phyloP scores from a whole-genome alignment of 92 coral and sea anemone species.

The Umimayanthus chanpuru region DNA sequence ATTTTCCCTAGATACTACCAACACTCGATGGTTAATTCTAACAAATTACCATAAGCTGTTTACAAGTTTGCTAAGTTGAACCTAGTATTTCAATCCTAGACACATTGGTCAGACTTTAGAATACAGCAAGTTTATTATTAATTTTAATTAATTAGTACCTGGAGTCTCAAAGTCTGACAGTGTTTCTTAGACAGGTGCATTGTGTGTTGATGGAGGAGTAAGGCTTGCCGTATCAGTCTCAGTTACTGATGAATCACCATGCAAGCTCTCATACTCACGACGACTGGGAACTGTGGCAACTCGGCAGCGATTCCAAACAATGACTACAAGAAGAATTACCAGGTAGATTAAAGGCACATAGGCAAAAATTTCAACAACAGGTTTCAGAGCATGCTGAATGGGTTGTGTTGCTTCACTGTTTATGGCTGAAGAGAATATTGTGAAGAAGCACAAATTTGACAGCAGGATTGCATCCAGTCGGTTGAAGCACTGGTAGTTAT shows the following conservation, averaged over 20 bases:
- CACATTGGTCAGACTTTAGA: too few species aligned
- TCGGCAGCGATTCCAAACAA: slow-evolving; percentile 5
- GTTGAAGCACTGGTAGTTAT: slow-evolving; percentile 74
- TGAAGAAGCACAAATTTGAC: slow-evolving; percentile 73
- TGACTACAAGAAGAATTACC: slow-evolving; percentile 42
- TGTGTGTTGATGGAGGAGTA: neutral
- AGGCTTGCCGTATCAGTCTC: slow-evolving; percentile 4
- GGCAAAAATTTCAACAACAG: slow-evolving; percentile 63
- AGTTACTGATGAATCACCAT: slow-evolving; percentile 4
- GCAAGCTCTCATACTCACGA: slow-evolving; percentile 12
- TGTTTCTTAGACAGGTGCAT: slow-evolving; percentile 7
- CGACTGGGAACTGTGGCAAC: neutral
- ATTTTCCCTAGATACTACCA: too few species aligned
- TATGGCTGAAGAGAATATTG: slow-evolving; percentile 68
- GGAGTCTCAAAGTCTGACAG: neutral
- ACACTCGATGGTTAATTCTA: too few species aligned
- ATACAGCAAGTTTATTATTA: too few species aligned
- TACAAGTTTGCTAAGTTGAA: too few species aligned
- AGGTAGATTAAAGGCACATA: slow-evolving; percentile 84
- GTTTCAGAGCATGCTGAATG: slow-evolving; percentile 38
- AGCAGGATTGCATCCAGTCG: slow-evolving; percentile 79
- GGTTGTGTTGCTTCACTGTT: slow-evolving; percentile 52
- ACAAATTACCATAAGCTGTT: too few species aligned
- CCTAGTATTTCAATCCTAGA: too few species aligned
- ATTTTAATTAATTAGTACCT: neutral